Base-by-base conservation (phyloP, 2,888 invertebrate species). In the Sabellastarte sp. region DNA sequence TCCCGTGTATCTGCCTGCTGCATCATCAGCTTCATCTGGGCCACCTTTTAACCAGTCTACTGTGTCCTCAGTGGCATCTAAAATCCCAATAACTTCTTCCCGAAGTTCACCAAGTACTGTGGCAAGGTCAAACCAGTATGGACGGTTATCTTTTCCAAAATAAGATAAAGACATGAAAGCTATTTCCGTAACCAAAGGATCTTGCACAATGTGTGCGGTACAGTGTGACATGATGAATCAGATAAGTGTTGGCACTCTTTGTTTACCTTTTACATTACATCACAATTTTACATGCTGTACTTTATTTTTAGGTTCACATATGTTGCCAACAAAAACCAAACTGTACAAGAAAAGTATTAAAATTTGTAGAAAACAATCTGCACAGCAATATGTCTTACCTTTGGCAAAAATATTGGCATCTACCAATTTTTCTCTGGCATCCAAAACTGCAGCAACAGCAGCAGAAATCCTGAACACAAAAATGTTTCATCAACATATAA, bases 341-440 rank as follows among this genome's bases (percentile, higher is more conserved):
- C 41, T 20, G 10, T 41, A 41, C 41, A 41, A 20, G 5, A 41
- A 41, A 10, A 20, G 41, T 41, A 10, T 5, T 10, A 57, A n/a
- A n/a, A n/a, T n/a, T n/a, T n/a, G n/a, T n/a, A n/a, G n/a, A n/a
- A n/a, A n/a, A n/a, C n/a, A n/a, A n/a, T n/a, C n/a, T n/a, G n/a
- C n/a, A n/a, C n/a, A n/a, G n/a, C n/a, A n/a, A n/a, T n/a, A n/a
- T n/a, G 41, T 20, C 59, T 3, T 60, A 60, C 60, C 60, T 52
- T 60, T 60, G 26, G 28, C 29, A 33, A 60, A 60, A 26, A 60
- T 29, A 60, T 60, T 60, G 26, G 60, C 60, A 28, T 50, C 60
- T 15, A 31, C 29, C 4, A 60, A 51, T 52, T 51, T 52, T 20
- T 60, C 30, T 52, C 51, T 60, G 24, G 60, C 60, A 26, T 50